Evolutionary conservation across 2,888 invertebrate genomes (phyloP), one percentile per base, ranked within the genome.

Genomic region (Lymantria monacha): DNA sequence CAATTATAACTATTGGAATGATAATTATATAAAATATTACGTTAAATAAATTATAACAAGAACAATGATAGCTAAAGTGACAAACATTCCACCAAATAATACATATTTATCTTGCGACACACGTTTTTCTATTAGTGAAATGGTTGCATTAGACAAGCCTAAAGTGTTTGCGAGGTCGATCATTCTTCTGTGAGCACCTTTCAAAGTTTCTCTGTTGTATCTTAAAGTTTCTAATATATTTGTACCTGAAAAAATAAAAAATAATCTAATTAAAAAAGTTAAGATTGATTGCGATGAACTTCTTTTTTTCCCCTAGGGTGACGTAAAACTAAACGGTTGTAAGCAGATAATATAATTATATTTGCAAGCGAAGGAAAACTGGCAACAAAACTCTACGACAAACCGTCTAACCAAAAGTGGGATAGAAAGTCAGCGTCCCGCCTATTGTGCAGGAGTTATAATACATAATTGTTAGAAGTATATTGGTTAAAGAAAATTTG

Each of bases 61-160:
- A 52, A 95, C 92, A 77, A 99, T 96, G 49, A 98, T 92, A 48
- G 95, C 74, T 51, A 96, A 81, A 0, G 98, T 98, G 12, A 97
- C 82, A 44, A 96, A 79, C 95, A 98, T 97, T 46, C 98, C 98
- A 7, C 95, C 96, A 53, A 96, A 92, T 55, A 99, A 90, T 60
- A 99, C 93, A 73, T 96, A 95, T 81, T 97, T 97, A 83, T 99
- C 99, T 76, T 98, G 97, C 0, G 93, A 91, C 8, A 96, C 95
- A 64, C 99, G 88, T 49, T 96, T 92, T 76, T 99, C 98, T 66
- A 99, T 98, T 38, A 98, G 91, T 61, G 97, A 94, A 94, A 99
- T 98, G 0, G 98, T 98, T 9, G 98, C 97, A 79, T 98, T 98
- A 8, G 98, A 98, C 46, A 99, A 89, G 0, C 99, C 99, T 11